These are phyloP conservation scores for Drosophila kikkawai DNA, from an alignment of 1,140 invertebrate genomes.

Conservation along the genomic window DNA sequence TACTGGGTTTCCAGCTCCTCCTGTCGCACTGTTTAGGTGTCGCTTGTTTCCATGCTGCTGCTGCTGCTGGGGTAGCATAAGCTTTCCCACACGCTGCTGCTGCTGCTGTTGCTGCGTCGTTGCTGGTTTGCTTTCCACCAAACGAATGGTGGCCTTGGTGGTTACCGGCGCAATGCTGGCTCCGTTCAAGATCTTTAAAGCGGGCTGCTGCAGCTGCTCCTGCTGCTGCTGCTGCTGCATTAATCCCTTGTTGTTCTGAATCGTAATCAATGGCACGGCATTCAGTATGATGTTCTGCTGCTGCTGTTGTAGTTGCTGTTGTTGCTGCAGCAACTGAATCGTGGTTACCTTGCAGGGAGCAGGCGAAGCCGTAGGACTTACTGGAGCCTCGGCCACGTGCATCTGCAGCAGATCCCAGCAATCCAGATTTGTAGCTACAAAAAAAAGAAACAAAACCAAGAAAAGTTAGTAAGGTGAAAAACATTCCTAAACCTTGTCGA, in stretches of 20 bases:
- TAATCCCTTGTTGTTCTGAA: slow-evolving; percentile 72
- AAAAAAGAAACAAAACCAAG: slow-evolving; percentile 14
- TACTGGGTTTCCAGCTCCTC: slow-evolving; percentile 42
- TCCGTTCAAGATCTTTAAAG: slow-evolving; percentile 66
- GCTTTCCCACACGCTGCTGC: slow-evolving; percentile 40
- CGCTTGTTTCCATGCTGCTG: slow-evolving; percentile 73
- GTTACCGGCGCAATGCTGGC: slow-evolving; percentile 48
- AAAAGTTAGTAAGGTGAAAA: not conserved
- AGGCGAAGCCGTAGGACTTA: slow-evolving; percentile 66
- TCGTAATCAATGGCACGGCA: slow-evolving; percentile 83
- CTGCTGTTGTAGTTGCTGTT: slow-evolving; percentile 57
- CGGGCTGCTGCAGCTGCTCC: slow-evolving; percentile 62
- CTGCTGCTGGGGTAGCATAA: slow-evolving; percentile 54
- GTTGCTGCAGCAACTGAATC: slow-evolving; percentile 62
- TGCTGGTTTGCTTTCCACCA: slow-evolving; percentile 62
- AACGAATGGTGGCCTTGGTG: slow-evolving; percentile 66
- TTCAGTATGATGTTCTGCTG: slow-evolving; percentile 78
- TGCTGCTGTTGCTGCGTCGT: slow-evolving; percentile 22
- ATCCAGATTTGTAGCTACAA: slow-evolving; percentile 75
- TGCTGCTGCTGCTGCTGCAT: slow-evolving; percentile 49
- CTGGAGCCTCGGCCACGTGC: slow-evolving; percentile 60
- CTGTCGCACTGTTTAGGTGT: slow-evolving; percentile 59
- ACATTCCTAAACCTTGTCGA: slow-evolving; percentile 2
- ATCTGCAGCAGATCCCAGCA: slow-evolving; percentile 84
- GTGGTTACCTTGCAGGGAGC: slow-evolving; percentile 59